Base-by-base conservation (phyloP, 2,797 vertebrate genomes). In the Pangasius mekongensis region DNA sequence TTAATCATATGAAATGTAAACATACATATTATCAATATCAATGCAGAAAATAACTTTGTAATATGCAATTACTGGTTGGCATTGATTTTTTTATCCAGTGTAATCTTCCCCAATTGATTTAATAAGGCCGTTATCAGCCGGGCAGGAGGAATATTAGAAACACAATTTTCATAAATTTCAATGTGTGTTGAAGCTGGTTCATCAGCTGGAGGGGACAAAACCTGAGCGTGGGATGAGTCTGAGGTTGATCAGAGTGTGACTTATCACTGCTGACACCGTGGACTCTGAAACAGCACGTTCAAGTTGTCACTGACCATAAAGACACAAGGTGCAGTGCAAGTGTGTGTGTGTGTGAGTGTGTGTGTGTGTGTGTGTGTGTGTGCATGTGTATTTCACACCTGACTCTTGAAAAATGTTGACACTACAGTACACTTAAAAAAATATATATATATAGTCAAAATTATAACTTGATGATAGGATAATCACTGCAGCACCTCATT, bases 11-110 rank as follows among this genome's bases (percentile, higher is more conserved):
- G 94, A 95, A 97, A 97, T 97, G 97, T 97, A 98, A 98, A 98
- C 97, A 97, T 90, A 95, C 96, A 95, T 97, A 97, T 98, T 97
- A 98, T 97, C 97, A 98, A 97, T 97, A 98, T 96, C 97, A 95
- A 95, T 97, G 96, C 95, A 94, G 96, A 96, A 96, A 97, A 97
- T 97, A 97, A 97, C 93, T 95, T 95, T 96, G 96, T 98, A 98
- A 98, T 98, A 97, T 97, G 97, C 97, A 98, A 98, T 98, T 98
- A 98, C 96, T 94, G 95, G 92, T 93, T 93, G 93, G 90, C 96
- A 98, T 98, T 97, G 97, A 98, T 98, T 97, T 97, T 97, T 89
- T 93, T 91, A 90, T 92, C 87, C 95, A 95, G 93, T 96, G 95
- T 97, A 97, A 98, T 97, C 97, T 96, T 94, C 94, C 95, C 93